These are phyloP conservation scores for Drosophila pandora DNA, from an alignment of 1,140 invertebrate species.

Conservation along the genomic window DNA sequence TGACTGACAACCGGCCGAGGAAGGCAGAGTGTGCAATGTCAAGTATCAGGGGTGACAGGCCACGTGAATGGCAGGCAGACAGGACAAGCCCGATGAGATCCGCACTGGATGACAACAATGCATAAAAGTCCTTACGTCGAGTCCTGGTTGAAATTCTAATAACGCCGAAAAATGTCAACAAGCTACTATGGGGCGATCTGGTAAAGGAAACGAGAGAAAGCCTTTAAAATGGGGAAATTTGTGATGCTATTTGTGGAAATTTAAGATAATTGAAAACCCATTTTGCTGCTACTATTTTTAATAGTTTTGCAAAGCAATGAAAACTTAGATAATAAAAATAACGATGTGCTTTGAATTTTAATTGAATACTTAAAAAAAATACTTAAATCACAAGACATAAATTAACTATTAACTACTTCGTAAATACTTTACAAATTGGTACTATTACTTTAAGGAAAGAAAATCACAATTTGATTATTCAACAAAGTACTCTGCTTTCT, in stretches of 20 bases:
- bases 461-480: not conserved
- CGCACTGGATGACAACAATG: conserved; percentile 24
- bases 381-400: not conserved
- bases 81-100: conserved; percentile 31
- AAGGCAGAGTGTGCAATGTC: conserved; percentile 42
- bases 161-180: conserved; percentile 60
- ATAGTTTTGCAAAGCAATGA: not conserved
- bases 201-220: not conserved
- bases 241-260: too few relatives aligned
- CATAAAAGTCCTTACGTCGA: conserved; percentile 39
- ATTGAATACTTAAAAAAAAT: not conserved
- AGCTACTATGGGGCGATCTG: conserved; percentile 8
- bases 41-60: conserved; percentile 43
- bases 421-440: not conserved
- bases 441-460: not conserved
- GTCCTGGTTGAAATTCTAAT: conserved; percentile 54
- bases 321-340: not conserved
- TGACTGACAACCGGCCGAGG: conserved; percentile 20
- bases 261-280: too few relatives aligned
- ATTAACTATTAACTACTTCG: not conserved
- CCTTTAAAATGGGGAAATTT: not conserved
- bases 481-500: not conserved
- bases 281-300: too few relatives aligned
- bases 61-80: conserved; percentile 24
- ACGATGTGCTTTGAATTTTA: not conserved